Base-by-base conservation (phyloP, 1,140 invertebrate species). In the Diabrotica undecimpunctata region DNA sequence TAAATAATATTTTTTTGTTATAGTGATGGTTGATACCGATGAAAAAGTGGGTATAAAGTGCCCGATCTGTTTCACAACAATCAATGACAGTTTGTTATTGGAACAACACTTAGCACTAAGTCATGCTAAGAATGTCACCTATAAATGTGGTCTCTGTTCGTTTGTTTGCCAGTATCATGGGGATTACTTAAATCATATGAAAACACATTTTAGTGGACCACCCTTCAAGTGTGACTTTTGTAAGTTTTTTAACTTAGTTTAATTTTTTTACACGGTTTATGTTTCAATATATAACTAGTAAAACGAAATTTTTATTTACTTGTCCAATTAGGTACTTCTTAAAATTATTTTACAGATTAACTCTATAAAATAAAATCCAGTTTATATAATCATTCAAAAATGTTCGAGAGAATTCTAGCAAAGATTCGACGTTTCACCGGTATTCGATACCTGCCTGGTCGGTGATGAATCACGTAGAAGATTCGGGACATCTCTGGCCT, bases 101-200 rank as follows among this genome's bases (percentile, higher is more conserved):
- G 82, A 85, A 66, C 79, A 81, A 68, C 84, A 87, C 69, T 77
- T 83, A 11, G 77, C 83, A 46, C 66, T 77, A 54, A 80, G 80
- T 55, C 84, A 87, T 75, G 80, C 80, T 5, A 81, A 83, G 69
- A 83, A 85, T 75, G 80, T 84, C 11, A 82, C 83, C n/a, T 87
- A 85, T 67, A 82, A 83, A 59, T 89, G 88, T 77, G 81, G 82
- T 38, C 72, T 87, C 37, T 90, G 88, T 78, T 78, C 81, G 13
- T 88, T 87, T 77, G 83, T 84, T 41, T 86, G 85, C 66, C 83
- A 84, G 69, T 88, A 85, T 80, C 87, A 86, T 71, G 80, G 83
- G 37, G 81, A 84, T 65, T 90, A 87, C 75, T 86, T 86, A 70
- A 77, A 79, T 50, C 88, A 90, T 73, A 85, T 88, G 83, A 86